phyloP scores from a whole-genome alignment of 2,797 vertebrate species.

The Sphaeramia orbicularis region DNA sequence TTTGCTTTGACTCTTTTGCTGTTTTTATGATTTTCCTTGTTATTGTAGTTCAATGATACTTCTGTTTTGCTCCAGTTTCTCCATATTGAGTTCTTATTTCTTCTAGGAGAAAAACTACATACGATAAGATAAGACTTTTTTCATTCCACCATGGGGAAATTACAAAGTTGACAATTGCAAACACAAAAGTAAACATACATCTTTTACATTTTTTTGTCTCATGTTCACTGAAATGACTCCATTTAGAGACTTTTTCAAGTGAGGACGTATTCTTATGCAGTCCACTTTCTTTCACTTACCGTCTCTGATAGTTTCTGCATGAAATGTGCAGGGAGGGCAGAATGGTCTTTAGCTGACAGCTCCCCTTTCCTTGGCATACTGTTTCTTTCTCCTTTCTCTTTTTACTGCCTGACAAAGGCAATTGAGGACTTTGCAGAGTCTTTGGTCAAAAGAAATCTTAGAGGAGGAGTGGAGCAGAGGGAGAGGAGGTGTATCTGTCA shows the following conservation, averaged over 20 bases:
- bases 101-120: too few relatives aligned
- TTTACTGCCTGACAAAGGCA: constrained; percentile 65
- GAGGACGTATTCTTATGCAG: constrained; percentile 14
- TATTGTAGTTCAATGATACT: too few relatives aligned
- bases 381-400: constrained; percentile 26
- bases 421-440: constrained; percentile 54
- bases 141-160: too few relatives aligned
- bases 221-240: too few relatives aligned
- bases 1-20: too few relatives aligned
- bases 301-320: background rate
- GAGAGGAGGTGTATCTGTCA: constrained; percentile 70
- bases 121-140: too few relatives aligned
- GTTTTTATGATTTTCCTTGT: too few relatives aligned
- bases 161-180: too few relatives aligned
- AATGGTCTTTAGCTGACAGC: constrained; percentile 45
- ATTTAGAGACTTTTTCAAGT: constrained; percentile 5
- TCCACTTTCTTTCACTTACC: constrained; percentile 15
- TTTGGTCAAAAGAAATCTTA: constrained; percentile 69
- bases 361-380: constrained; percentile 22
- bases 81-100: too few relatives aligned
- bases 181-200: too few relatives aligned
- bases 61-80: too few relatives aligned
- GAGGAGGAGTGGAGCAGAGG: constrained; percentile 57
- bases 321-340: constrained; percentile 4
- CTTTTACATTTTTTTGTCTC: too few relatives aligned